Conservation (phyloP, 2,113 vertebrate genomes). For the Thymallus thymallus region DNA sequence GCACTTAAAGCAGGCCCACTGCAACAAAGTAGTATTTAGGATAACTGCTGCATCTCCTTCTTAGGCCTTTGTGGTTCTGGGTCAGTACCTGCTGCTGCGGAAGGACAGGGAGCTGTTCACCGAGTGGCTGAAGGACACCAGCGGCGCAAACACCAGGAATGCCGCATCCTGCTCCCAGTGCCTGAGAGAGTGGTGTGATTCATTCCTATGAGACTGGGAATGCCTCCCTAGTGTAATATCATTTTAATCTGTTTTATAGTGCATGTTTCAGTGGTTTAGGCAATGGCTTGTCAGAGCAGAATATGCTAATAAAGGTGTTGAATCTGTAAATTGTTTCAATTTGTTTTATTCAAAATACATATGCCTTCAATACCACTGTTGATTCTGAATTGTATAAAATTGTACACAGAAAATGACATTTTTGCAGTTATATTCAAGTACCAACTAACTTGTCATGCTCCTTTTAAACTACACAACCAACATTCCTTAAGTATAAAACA, state of each 20-base stretch:
- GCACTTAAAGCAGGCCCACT: too few species aligned
- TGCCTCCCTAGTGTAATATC: background rate
- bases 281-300: background rate
- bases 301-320: background rate
- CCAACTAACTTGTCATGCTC: background rate
- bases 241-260: too few species aligned
- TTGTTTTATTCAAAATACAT: background rate
- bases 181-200: slow-evolving; percentile 68
- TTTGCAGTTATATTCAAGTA: background rate
- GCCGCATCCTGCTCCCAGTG: slow-evolving; percentile 63
- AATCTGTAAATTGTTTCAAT: background rate
- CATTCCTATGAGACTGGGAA: slow-evolving; percentile 62
- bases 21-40: background rate
- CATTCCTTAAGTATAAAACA: slow-evolving; percentile 12
- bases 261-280: too few species aligned
- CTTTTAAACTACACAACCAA: slow-evolving; percentile 9
- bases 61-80: slow-evolving; percentile 66
- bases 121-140: slow-evolving; percentile 71
- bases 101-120: slow-evolving; percentile 66
- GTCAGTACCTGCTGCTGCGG: slow-evolving; percentile 70
- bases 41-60: slow-evolving; percentile 2
- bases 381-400: background rate
- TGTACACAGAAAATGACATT: background rate
- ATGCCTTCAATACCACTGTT: background rate
- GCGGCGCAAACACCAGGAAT: slow-evolving; percentile 59